Evolutionary conservation across 2,797 vertebrate species (phyloP), one percentile per base, ranked within the genome.

Genomic region (Acanthopagrus latus): DNA sequence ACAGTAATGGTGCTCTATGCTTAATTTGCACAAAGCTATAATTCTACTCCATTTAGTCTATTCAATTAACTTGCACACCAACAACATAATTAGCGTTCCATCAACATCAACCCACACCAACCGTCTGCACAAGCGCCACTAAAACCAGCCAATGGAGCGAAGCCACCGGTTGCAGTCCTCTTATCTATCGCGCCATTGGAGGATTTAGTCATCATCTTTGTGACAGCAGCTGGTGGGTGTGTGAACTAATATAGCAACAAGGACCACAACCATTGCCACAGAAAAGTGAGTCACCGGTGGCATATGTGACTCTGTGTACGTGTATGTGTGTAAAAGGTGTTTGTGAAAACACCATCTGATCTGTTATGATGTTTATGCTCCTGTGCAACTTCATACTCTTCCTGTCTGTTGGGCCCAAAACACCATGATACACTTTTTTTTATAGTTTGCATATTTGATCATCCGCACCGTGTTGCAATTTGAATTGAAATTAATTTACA

Each of bases 211-310:
- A 86, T 87, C 69, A 54, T 84, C 72, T 78, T 29, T 55, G 77
- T 86, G 81, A 88, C 88, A 87, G 88, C 88, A 83, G 89, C 78
- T 64, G 80, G 87, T 88, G 87, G 86, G 90, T 58, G 88, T 82
- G 71, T 23, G 69, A 80, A 71, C 77, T 64, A 70, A 87, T 88
- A 82, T 83, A 86, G 86, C 85, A 83, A 82, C 72, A 55, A 63
- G 63, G 75, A 74, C 80, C 74, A 73, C 59, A 78, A 70, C 68
- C 81, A 64, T 65, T 7, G 18, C 62, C 75, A 71, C 67, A 74
- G 59, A 76, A 33, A 58, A 67, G 63, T 91, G 91, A 92, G 83
- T 92, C 89, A 92, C 75, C 43, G 8, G 41, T 57, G 72, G 56
- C 79, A 80, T 86, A 59, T 72, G 67, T 80, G 79, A 33, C 7